Percentiles rank a stretch among this genome's conserved stretches.
Evolutionary conservation across 2,888 invertebrate species (phyloP).

Genomic region (Tyria jacobaeae): DNA sequence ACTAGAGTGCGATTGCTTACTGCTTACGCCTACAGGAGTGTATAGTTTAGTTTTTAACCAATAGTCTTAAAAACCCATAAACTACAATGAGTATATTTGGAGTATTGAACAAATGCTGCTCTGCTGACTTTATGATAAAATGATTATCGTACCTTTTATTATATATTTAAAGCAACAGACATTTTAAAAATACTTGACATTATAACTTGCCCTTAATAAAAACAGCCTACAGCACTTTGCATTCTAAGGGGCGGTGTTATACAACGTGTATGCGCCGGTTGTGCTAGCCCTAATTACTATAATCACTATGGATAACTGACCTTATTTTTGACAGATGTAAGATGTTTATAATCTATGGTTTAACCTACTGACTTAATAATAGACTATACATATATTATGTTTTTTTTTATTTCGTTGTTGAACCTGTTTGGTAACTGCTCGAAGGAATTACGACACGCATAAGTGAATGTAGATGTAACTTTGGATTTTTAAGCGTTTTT

Average conservation of each 20-base stretch:
- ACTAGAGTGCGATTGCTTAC: too few relatives aligned
- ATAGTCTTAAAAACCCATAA: too few relatives aligned
- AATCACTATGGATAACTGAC: conserved; percentile 48
- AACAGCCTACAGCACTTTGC: conserved; percentile 1
- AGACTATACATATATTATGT: background rate
- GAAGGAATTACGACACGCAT: background rate
- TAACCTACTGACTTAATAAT: conserved; percentile 35
- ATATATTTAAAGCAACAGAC: background rate
- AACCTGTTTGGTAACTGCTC: conserved; percentile 3
- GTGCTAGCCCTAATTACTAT: conserved; percentile 44
- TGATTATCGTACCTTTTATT: too few relatives aligned
- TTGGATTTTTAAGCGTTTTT: background rate
- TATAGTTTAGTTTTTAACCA: too few relatives aligned
- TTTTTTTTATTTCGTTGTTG: background rate
- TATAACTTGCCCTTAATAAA: background rate
- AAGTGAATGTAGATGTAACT: background rate
- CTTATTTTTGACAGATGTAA: conserved; percentile 56
- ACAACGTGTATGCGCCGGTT: conserved; percentile 9
- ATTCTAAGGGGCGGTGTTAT: conserved; percentile 26
- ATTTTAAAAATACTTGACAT: background rate
- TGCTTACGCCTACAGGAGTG: too few relatives aligned
- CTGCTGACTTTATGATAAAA: too few relatives aligned
- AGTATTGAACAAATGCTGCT: too few relatives aligned
- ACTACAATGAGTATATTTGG: too few relatives aligned
- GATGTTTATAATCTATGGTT: conserved; percentile 24